Evolutionary conservation across 2,888 invertebrate species (phyloP).

Genomic region (Hypsopygia costalis): DNA sequence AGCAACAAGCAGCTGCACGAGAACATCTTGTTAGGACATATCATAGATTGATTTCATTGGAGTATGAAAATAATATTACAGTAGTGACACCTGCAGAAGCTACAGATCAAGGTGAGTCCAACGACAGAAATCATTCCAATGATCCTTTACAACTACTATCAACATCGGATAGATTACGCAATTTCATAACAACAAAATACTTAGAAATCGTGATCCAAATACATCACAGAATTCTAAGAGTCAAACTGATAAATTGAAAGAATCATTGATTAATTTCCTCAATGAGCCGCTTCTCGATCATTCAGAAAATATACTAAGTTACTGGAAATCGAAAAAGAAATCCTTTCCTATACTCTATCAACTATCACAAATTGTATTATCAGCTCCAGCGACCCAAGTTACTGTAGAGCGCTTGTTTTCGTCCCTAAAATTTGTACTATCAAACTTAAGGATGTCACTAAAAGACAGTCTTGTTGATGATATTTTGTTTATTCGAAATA

Average conservation of each 20-base stretch:
- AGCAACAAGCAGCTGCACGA: no score
- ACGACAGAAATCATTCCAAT: no score
- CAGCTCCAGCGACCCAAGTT: background rate
- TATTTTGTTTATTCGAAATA: background rate
- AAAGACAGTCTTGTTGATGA: background rate
- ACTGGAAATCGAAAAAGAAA: background rate
- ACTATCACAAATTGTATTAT: background rate
- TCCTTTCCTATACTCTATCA: background rate
- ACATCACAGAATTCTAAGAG: no score
- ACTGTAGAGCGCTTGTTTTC: background rate
- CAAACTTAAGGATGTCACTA: background rate
- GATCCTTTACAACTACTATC: no score
- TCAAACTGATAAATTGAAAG: no score
- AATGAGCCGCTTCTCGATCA: background rate
- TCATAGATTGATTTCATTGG: no score
- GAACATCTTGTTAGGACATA: no score
- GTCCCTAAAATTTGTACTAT: background rate
- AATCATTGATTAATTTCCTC: background rate
- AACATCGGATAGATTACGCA: background rate
- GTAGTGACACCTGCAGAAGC: no score
- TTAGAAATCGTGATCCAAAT: no score
- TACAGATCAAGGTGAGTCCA: no score
- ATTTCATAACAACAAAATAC: no score
- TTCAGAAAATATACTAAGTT: background rate
- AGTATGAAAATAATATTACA: no score